Evolutionary conservation across 2,888 invertebrate genomes (phyloP), one percentile per base, ranked within the genome.

Genomic region (Clusia tigrina): DNA sequence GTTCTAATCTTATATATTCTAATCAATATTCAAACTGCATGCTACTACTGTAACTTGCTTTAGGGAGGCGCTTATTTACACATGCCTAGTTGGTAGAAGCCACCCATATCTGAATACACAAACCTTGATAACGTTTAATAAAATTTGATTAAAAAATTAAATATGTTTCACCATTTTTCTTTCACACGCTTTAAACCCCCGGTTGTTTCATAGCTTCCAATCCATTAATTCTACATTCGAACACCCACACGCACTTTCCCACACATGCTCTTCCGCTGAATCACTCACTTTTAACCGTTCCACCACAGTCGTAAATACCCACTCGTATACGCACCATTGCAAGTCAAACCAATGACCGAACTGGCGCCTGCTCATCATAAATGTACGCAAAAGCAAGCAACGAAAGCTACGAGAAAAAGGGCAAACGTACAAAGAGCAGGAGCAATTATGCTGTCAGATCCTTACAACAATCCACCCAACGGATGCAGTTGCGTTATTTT

Each of bases 321-420:
- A 24, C 52, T 46, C 54, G 48, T 10, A 38, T 59, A n/a, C n/a
- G 60, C 22, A 54, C 48, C 38, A 66, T 64, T 68, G 63, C 63
- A 66, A 66, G 32, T 68, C 61, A 66, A 54, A 64, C 60, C 65
- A 64, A 64, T 67, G 67, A 67, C 67, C 67, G 66, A 64, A 67
- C 62, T 60, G 53, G 61, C 67, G n/a, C n/a, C n/a, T n/a, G n/a
- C n/a, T n/a, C n/a, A n/a, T n/a, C 42, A 62, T 60, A 65, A 65
- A 65, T 60, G 66, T 24, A 64, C 17, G 37, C 18, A 42, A 32
- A 32, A 32, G 12, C 32, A 12, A 32, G 32, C 32, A 32, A 42
- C 42, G 42, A 42, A 42, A 3, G n/a, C n/a, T 15, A 24, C 24
- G 42, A 42, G n/a, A 15, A 17, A n/a, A 2, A 10, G 42, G 42